Evolutionary conservation across 1,140 invertebrate genomes (phyloP).

Genomic region (Heterodera carotae): DNA sequence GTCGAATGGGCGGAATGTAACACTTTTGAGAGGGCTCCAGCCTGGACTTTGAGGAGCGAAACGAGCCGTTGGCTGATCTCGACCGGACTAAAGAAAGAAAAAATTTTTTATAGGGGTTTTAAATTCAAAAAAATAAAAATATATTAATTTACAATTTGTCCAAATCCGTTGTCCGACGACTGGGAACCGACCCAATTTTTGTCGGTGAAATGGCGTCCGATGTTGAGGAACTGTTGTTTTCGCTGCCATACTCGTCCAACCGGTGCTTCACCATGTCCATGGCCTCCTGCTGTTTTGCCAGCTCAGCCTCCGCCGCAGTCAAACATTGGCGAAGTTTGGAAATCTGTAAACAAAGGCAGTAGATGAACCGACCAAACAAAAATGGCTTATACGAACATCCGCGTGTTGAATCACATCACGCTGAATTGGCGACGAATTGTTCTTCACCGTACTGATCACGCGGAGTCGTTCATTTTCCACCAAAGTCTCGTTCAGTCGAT

Average conservation of each 20-base stretch:
- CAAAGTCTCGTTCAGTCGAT: constrained; percentile 40
- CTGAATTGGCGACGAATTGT: constrained; percentile 3
- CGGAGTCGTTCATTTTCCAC: constrained; percentile 50
- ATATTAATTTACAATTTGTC: constrained; percentile 44
- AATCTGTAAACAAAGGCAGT: too few relatives aligned
- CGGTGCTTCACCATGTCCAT: constrained; percentile 48
- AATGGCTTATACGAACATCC: neutral
- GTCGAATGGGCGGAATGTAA: constrained; percentile 38
- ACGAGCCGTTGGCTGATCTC: constrained; percentile 47
- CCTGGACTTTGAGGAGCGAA: constrained; percentile 48
- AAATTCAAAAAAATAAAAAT: constrained; percentile 22
- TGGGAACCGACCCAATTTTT: neutral
- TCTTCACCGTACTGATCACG: constrained; percentile 10
- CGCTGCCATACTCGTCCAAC: constrained; percentile 18
- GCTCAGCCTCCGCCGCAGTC: constrained; percentile 49
- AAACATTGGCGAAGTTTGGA: constrained; percentile 47
- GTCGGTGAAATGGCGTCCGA: constrained; percentile 7
- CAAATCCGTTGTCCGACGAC: neutral
- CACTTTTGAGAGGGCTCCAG: constrained; percentile 48
- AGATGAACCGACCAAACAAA: constrained; percentile 15
- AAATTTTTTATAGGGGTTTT: neutral
- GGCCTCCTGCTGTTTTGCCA: constrained; percentile 50
- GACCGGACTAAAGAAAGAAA: constrained; percentile 38
- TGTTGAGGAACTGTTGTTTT: constrained; percentile 19
- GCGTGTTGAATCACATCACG: constrained; percentile 24